Base-by-base conservation (phyloP, 2,888 invertebrate species). In the Ectobius pallidus region DNA sequence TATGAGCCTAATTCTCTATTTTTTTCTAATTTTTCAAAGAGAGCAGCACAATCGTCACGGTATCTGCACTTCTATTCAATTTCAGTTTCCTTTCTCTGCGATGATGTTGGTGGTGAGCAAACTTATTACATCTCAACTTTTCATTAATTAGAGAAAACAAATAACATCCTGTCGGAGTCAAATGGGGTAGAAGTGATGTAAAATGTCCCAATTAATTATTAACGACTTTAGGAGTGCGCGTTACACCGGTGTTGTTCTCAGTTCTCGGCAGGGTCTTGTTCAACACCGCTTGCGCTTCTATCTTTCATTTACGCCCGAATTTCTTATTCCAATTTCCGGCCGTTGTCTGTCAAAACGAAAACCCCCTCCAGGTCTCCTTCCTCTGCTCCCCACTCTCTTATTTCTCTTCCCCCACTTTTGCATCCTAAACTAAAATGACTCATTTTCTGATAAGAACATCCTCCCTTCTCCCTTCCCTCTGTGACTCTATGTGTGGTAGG, bases 321-420 rank as follows among this genome's bases (percentile, higher is more conserved):
- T 76, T 76, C 76, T 76, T 76, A 76, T 74, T 76, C 75, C 76
- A 76, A 76, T 76, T 76, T 76, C 76, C 76, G 73, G 74, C 71
- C 67, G 71, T 75, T 75, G 76, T 76, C 76, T 76, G 75, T 76
- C 76, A 76, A 70, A 74, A 73, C 52, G 70, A 34, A 70, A 73
- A 73, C 70, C 73, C 30, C 58, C 58, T 11, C 9, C n/a, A n/a
- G n/a, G 4, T 58, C 30, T 30, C 58, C 58, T 58, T 58, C 58
- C 58, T 58, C 58, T 22, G 1, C 11, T 58, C 3, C 30, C 58
- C 30, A 34, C 58, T n/a, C 58, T 30, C 27, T 58, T 58, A 58
- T 30, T 58, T 30, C 58, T 58, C 58, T 30, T 30, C 58, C 58
- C 27, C 30, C 30, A 14, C 58, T 58, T 27, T 9, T 18, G 32